Evolutionary conservation across 2,888 invertebrate genomes (phyloP).

Genomic region (Mesochorus sp.): DNA sequence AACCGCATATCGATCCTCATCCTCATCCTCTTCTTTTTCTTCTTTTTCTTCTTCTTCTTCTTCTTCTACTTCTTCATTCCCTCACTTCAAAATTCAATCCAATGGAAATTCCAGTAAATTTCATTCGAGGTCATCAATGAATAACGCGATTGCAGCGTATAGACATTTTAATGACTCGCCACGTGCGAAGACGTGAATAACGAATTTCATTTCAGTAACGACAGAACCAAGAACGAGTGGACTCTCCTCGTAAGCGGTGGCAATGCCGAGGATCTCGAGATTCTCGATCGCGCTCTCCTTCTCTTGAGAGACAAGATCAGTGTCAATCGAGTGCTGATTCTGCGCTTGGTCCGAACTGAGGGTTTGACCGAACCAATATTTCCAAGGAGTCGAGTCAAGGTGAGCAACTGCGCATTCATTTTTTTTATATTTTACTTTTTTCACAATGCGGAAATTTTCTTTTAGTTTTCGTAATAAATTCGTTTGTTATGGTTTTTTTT

Average conservation of each 20-base stretch:
- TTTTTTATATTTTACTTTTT: too few species aligned
- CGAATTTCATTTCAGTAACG: conserved; percentile 79
- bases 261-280: conserved; percentile 82
- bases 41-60: conserved; percentile 41
- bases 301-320: conserved; percentile 80
- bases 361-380: conserved; percentile 72
- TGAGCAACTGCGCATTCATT: too few species aligned
- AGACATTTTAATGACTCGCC: too few species aligned
- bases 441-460: too few species aligned
- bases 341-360: conserved; percentile 69
- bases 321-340: conserved; percentile 73
- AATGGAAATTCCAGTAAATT: too few species aligned
- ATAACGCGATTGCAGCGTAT: too few species aligned
- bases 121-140: too few species aligned
- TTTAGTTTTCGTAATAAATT: too few species aligned
- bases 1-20: too few species aligned
- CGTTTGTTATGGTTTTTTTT: too few species aligned
- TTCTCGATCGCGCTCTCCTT: conserved; percentile 83
- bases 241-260: conserved; percentile 83
- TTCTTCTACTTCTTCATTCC: conserved; percentile 16
- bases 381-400: conserved; percentile 77
- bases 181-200: too few species aligned
- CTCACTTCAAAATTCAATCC: not conserved
- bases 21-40: conserved; percentile 68
- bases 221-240: conserved; percentile 82